A percentile compares a stretch with the other conserved stretches of the same genome.
phyloP scores from a whole-genome alignment of 2,113 vertebrate genomes.

The Python bivittatus region DNA sequence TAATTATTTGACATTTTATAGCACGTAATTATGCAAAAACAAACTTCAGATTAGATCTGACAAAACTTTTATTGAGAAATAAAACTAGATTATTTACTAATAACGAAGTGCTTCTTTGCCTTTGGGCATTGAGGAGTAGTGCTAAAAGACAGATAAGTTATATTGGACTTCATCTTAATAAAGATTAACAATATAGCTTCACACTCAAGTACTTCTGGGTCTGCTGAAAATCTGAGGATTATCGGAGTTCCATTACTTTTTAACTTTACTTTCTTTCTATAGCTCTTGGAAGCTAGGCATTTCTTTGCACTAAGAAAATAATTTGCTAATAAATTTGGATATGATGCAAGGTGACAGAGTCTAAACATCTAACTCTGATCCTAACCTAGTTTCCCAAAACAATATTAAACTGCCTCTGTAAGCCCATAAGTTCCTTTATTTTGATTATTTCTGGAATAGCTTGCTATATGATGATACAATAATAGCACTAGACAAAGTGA shows the following conservation, averaged over 20 bases:
- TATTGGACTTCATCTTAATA: background rate
- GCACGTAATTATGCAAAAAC: background rate
- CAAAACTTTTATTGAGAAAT: slow-evolving; percentile 11
- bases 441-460: background rate
- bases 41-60: slow-evolving; percentile 7
- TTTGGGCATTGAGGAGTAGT: background rate
- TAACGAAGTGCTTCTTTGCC: background rate
- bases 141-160: background rate
- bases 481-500: too few species aligned
- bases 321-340: background rate
- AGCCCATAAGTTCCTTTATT: too few species aligned
- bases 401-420: background rate
- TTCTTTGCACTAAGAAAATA: background rate
- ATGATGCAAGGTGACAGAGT: background rate
- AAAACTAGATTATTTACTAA: slow-evolving; percentile 2
- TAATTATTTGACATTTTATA: background rate
- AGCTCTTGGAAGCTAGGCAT: background rate
- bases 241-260: background rate
- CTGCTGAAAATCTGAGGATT: background rate
- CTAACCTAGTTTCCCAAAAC: background rate
- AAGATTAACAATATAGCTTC: background rate
- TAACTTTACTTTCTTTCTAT: background rate
- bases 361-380: background rate
- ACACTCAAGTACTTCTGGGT: background rate
- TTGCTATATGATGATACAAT: too few species aligned